Conservation (phyloP, 30 jellyfish, hydroid and myxozoan genomes). For the Chironex yamaguchii region DNA sequence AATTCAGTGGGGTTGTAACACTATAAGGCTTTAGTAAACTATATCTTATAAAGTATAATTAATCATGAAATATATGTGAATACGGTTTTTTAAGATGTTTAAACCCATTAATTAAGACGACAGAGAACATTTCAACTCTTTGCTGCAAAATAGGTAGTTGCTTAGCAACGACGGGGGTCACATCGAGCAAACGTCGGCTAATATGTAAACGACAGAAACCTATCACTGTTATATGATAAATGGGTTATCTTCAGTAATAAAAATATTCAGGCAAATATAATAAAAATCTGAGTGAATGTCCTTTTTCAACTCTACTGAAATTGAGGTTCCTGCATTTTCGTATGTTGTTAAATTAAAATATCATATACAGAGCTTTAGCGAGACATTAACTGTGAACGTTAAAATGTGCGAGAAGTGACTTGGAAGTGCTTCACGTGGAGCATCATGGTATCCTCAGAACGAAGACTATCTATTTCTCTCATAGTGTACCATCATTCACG, state of each 20-base stretch:
- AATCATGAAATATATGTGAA: too few relatives aligned
- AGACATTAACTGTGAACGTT: background rate
- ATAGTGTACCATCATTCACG: constrained; percentile 7
- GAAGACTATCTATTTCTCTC: constrained; percentile 13
- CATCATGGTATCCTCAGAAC: constrained; percentile 32
- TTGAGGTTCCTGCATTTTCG: background rate
- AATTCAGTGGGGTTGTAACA: too few relatives aligned
- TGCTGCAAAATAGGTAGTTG: constrained; percentile 7
- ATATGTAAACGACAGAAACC: constrained; percentile 17
- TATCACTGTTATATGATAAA: constrained; percentile 15
- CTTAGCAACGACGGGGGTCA: constrained; percentile 38
- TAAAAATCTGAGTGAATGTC: constrained; percentile 12
- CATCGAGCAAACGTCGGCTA: constrained; percentile 7
- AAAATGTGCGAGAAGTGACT: background rate
- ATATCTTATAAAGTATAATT: too few relatives aligned
- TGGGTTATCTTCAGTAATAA: background rate
- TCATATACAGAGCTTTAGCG: constrained; percentile 12
- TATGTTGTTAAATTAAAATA: constrained; percentile 2
- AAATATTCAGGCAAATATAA: background rate
- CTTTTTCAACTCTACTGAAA: background rate
- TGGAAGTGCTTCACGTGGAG: constrained; percentile 3
- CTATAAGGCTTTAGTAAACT: too few relatives aligned
- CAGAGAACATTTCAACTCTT: background rate
- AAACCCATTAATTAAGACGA: constrained; percentile 7
- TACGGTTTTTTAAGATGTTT: too few relatives aligned